phyloP scores from a whole-genome alignment of 2,113 vertebrate genomes.

The Clupea harengus region DNA sequence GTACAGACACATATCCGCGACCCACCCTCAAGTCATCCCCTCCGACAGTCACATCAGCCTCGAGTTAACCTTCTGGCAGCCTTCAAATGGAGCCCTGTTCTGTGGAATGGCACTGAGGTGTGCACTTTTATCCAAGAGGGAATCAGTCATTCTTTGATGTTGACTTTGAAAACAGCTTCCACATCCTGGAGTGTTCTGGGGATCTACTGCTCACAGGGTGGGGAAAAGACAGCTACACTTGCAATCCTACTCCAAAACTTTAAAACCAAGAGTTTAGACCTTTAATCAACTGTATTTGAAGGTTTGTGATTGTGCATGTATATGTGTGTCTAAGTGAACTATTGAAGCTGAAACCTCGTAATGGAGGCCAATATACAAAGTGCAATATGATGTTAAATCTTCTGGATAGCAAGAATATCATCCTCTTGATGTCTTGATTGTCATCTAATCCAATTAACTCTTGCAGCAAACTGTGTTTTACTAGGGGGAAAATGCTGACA shows the following conservation, averaged over 20 bases:
- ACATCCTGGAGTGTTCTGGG: background rate
- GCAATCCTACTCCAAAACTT: background rate
- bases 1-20: background rate
- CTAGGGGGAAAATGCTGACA: background rate
- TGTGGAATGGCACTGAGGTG: background rate
- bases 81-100: background rate
- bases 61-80: background rate
- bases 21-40: background rate
- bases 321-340: background rate
- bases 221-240: background rate
- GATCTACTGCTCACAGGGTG: background rate
- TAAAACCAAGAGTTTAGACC: background rate
- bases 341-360: background rate
- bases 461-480: background rate
- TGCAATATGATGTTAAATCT: background rate
- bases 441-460: background rate
- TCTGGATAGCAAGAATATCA: background rate
- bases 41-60: background rate
- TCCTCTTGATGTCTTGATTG: background rate
- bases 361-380: background rate
- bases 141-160: conserved; percentile 36
- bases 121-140: conserved; percentile 3
- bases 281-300: background rate
- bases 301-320: background rate
- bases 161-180: conserved; percentile 26